Conservation (phyloP, 1,140 invertebrate genomes). For the Nasonia vitripennis region DNA sequence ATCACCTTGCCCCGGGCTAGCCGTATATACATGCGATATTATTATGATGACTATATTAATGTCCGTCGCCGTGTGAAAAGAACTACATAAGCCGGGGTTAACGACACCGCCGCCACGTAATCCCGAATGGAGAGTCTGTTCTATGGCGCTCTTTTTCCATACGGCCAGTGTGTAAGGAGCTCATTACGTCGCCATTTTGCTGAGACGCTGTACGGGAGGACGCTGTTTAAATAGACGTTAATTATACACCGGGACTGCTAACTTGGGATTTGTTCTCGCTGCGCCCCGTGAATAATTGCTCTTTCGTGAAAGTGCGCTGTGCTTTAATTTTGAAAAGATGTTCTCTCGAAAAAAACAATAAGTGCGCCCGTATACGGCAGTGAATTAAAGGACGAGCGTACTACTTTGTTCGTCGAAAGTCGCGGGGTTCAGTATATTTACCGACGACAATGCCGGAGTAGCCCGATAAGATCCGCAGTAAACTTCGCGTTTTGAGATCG, state of each 20-base stretch:
- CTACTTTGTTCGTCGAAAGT: neutral
- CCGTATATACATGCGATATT: too few species aligned
- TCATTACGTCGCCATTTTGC: too few species aligned
- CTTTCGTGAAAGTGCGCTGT: too few species aligned
- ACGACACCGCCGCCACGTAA: neutral
- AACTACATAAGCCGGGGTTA: conserved; percentile 5
- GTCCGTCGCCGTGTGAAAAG: neutral
- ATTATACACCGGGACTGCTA: too few species aligned
- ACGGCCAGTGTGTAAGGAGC: neutral
- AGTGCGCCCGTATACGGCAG: neutral
- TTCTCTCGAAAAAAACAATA: too few species aligned
- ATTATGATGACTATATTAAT: neutral
- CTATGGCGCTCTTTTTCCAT: neutral
- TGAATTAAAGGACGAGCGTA: neutral
- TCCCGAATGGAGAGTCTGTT: neutral
- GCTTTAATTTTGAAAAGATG: too few species aligned
- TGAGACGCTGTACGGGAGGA: too few species aligned
- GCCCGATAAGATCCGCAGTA: neutral
- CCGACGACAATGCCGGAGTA: neutral
- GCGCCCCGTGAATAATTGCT: too few species aligned
- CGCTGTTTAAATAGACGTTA: too few species aligned
- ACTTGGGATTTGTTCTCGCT: too few species aligned
- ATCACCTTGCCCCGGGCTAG: conserved; percentile 19
- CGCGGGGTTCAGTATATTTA: neutral
- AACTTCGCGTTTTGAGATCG: neutral